Conservation (phyloP, 2,113 vertebrate species). For the Podilymbus podiceps region DNA sequence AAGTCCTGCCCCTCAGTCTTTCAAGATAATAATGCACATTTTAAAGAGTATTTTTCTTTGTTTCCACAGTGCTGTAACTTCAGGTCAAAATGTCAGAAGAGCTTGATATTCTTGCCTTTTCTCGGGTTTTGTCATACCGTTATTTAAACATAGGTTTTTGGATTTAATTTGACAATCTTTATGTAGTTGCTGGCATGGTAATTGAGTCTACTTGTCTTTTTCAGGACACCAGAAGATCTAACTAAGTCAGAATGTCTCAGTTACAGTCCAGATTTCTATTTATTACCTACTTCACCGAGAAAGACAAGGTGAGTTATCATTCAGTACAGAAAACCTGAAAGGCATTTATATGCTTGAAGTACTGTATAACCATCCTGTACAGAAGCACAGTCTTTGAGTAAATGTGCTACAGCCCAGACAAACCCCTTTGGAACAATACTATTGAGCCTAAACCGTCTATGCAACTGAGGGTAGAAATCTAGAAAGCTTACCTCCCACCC, state of each 20-base stretch:
- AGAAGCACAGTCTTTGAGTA: neutral
- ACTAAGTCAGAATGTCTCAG: conserved; percentile 86
- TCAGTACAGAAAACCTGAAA: conserved; percentile 73
- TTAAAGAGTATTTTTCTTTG: neutral
- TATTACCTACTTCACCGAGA: conserved; percentile 82
- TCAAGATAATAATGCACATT: neutral
- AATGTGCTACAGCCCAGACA: neutral
- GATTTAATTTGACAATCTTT: conserved; percentile 80
- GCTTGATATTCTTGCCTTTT: conserved; percentile 43
- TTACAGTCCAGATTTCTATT: conserved; percentile 77
- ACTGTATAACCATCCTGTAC: conserved; percentile 6
- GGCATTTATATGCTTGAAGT: conserved; percentile 70
- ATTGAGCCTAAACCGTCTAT: neutral
- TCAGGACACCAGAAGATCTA: conserved; percentile 84
- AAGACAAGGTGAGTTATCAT: conserved; percentile 91
- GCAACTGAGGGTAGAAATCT: neutral
- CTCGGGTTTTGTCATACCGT: conserved; percentile 2
- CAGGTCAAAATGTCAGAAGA: conserved; percentile 21
- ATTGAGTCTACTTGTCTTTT: conserved; percentile 90
- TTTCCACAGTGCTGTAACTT: neutral
- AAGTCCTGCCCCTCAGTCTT: neutral
- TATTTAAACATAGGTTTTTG: conserved; percentile 44
- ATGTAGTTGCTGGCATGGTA: conserved; percentile 75
- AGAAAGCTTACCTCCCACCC: conserved; percentile 17
- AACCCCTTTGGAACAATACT: neutral